A percentile compares a stretch with the other conserved stretches of the same genome.
Evolutionary conservation across 1,140 invertebrate genomes (phyloP).

Genomic region (Pectinophora gossypiella): DNA sequence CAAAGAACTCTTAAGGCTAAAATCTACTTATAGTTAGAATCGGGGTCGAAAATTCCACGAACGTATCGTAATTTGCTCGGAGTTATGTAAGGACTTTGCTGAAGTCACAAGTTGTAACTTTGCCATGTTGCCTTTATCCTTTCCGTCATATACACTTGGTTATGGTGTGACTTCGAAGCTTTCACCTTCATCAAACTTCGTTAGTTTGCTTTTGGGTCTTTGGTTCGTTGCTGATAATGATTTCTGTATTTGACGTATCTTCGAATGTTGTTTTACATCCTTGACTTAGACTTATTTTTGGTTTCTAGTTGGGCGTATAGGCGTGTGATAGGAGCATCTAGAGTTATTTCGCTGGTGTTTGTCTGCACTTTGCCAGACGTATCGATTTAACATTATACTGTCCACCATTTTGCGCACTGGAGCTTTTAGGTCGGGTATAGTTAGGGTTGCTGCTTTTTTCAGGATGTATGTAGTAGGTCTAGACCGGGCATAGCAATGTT

Average conservation of each 20-base stretch:
- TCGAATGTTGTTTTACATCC: too few species aligned
- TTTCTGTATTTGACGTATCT: too few species aligned
- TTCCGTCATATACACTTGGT: neutral
- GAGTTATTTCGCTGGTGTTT: too few species aligned
- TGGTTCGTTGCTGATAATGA: too few species aligned
- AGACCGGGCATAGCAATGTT: too few species aligned
- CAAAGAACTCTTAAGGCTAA: too few species aligned
- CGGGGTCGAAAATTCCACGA: neutral
- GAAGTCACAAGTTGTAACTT: neutral
- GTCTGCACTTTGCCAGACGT: constrained; percentile 20
- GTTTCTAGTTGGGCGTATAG: neutral
- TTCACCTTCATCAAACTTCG: neutral
- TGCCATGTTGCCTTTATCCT: neutral
- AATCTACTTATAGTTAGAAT: too few species aligned
- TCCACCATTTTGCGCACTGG: constrained; percentile 65
- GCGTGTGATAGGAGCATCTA: too few species aligned
- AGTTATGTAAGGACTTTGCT: neutral
- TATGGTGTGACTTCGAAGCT: neutral
- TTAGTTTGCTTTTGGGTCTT: too few species aligned
- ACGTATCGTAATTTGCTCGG: neutral
- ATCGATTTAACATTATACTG: constrained; percentile 60
- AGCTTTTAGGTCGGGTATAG: too few species aligned
- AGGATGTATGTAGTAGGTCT: too few species aligned
- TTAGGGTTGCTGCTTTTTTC: too few species aligned
- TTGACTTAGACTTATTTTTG: neutral